Conservation (phyloP, 2,888 invertebrate species). For the Plebejus argus region DNA sequence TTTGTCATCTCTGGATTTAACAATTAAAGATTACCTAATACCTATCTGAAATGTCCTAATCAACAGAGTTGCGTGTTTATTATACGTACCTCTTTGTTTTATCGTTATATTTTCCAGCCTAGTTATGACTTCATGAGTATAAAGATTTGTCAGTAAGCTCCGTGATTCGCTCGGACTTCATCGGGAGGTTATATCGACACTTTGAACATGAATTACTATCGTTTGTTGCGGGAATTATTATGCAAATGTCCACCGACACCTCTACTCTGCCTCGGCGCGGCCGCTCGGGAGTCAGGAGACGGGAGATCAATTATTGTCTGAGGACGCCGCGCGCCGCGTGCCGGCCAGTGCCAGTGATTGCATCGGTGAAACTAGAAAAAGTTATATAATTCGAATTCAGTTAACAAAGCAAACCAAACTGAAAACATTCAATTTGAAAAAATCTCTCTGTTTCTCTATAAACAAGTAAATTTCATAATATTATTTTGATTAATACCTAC, state of each 20-base stretch:
- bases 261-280: not conserved
- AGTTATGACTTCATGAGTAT: not conserved
- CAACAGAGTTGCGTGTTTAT: not conserved
- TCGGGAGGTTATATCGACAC: not conserved
- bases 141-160: not conserved
- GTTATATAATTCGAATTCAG: not conserved
- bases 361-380: too few species aligned
- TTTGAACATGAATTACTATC: not conserved
- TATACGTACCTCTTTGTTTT: not conserved
- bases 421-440: not conserved
- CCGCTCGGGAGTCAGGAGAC: not conserved
- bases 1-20: not conserved
- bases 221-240: constrained; percentile 9
- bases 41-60: not conserved
- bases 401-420: not conserved
- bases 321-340: too few species aligned
- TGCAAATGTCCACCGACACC: not conserved
- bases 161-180: not conserved
- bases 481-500: too few species aligned
- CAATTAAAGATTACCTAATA: not conserved
- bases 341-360: too few species aligned
- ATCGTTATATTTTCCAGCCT: not conserved
- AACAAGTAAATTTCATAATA: too few species aligned
- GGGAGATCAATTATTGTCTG: not conserved
- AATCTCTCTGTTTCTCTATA: too few species aligned